phyloP scores from a whole-genome alignment of 1,140 invertebrate species.

The Diorhabda sublineata region DNA sequence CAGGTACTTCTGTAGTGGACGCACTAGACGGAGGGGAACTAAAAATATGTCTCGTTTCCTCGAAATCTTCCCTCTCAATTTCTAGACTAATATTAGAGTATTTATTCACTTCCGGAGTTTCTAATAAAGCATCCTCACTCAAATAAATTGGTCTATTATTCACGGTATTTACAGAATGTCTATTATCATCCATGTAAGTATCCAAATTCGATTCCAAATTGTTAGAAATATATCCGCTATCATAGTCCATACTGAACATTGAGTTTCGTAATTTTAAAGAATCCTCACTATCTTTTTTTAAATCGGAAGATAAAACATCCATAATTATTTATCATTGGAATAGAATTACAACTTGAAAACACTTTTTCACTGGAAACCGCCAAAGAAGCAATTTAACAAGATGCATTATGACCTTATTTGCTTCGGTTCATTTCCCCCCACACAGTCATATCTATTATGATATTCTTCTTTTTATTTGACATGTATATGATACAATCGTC shows the following conservation, averaged over 20 bases:
- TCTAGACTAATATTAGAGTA: conserved; percentile 11
- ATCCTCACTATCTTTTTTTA: background rate
- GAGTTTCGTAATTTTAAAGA: background rate
- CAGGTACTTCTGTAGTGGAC: background rate
- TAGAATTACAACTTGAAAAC: too few species aligned
- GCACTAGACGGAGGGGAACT: conserved; percentile 18
- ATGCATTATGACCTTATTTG: too few species aligned
- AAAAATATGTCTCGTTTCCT: conserved; percentile 24
- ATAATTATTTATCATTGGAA: background rate
- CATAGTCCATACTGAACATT: conserved; percentile 35
- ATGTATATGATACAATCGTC: too few species aligned
- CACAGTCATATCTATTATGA: too few species aligned
- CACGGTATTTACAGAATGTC: conserved; percentile 13
- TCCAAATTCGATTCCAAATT: conserved; percentile 37
- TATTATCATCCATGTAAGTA: conserved; percentile 21
- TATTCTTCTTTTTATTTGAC: too few species aligned
- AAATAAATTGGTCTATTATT: conserved; percentile 27
- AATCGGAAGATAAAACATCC: background rate
- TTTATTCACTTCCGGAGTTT: conserved; percentile 31
- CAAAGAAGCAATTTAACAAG: too few species aligned
- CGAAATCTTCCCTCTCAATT: conserved; percentile 19
- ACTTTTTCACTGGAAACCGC: too few species aligned
- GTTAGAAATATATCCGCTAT: conserved; percentile 40
- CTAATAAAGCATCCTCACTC: conserved; percentile 40
- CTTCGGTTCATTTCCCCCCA: too few species aligned